phyloP scores from a whole-genome alignment of 2,797 vertebrate species.

The Mallotus villosus region DNA sequence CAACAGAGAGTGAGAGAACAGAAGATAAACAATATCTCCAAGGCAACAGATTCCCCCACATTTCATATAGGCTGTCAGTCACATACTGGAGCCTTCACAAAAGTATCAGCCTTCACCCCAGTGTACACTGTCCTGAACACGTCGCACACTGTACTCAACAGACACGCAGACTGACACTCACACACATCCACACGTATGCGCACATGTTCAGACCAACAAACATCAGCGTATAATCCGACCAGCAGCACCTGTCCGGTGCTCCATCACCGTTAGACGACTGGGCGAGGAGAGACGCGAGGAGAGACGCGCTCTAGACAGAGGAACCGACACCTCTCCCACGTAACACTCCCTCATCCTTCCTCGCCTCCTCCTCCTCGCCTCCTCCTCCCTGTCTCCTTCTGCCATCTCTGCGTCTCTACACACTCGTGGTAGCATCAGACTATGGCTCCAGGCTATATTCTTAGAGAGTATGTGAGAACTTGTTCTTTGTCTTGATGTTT shows the following conservation, averaged over 20 bases:
- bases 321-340: constrained; percentile 80
- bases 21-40: constrained; percentile 63
- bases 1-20: constrained; percentile 23
- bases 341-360: constrained; percentile 56
- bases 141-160: neutral
- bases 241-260: constrained; percentile 35
- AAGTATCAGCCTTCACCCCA: too few relatives aligned
- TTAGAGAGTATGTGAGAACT: neutral
- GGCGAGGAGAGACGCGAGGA: constrained; percentile 62
- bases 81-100: neutral
- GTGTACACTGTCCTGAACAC: too few relatives aligned
- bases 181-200: neutral
- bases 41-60: constrained; percentile 58
- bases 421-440: neutral
- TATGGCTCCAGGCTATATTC: neutral
- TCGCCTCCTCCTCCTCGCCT: constrained; percentile 41
- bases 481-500: neutral
- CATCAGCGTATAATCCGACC: constrained; percentile 56
- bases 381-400: constrained; percentile 49
- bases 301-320: constrained; percentile 74
- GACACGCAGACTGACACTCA: neutral
- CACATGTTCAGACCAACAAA: constrained; percentile 34
- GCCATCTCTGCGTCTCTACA: constrained; percentile 37
- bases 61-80: neutral
- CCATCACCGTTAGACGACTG: constrained; percentile 59